These are phyloP conservation scores for Dasyurus viverrinus DNA, from an alignment of 2,113 vertebrate genomes.

Conservation along the genomic window DNA sequence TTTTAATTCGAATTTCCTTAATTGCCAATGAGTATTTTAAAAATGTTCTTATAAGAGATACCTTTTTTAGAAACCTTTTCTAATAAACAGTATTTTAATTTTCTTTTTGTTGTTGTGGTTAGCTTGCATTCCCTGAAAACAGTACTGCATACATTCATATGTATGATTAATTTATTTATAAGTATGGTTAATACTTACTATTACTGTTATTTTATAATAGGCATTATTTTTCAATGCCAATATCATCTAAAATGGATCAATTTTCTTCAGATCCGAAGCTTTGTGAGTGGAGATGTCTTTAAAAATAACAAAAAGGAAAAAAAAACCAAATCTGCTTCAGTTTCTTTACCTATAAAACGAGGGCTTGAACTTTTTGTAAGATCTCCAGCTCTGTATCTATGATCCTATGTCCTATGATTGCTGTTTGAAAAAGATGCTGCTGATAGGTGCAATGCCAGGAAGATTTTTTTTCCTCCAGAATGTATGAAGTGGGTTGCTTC, in stretches of 20 bases:
- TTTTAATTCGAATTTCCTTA: neutral
- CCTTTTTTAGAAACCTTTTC: neutral
- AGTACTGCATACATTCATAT: neutral
- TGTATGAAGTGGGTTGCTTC: constrained; percentile 7
- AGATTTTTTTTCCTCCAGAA: neutral
- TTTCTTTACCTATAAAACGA: neutral
- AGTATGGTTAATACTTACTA: neutral
- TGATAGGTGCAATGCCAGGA: neutral
- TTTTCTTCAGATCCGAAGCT: neutral
- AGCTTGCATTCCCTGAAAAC: neutral
- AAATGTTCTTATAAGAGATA: neutral
- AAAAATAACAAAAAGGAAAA: neutral
- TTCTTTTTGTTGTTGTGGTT: neutral
- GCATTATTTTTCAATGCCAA: neutral
- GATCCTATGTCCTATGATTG: neutral
- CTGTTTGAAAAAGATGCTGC: neutral
- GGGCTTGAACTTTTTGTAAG: neutral
- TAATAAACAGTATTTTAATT: neutral
- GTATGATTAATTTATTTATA: too few species aligned
- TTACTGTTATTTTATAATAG: neutral
- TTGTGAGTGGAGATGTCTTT: neutral
- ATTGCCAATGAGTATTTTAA: neutral
- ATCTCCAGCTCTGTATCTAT: neutral
- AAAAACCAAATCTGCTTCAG: neutral
- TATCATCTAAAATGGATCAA: neutral